Evolutionary conservation across 2,888 invertebrate species (phyloP), one percentile per base, ranked within the genome.

Genomic region (Heliconius aoede): DNA sequence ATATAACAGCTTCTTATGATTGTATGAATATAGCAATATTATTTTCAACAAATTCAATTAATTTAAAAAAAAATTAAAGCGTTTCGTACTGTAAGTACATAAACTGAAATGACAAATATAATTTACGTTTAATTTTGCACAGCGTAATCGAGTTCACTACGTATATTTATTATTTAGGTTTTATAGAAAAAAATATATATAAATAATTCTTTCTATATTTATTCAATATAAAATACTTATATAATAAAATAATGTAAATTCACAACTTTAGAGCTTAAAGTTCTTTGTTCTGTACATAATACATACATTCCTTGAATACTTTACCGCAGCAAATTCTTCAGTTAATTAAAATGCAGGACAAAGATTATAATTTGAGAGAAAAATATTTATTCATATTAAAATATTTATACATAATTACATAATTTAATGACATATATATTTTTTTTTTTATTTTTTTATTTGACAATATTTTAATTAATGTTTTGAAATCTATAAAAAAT

Each of bases 401-500:
- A 74, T 73, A 69, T 40, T 55, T 72, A n/a, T 68, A 76, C 15
- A 74, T 72, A 74, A 67, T n/a, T 32, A 62, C 28, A 79, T 80
- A 62, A 73, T 79, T 76, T 79, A n/a, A n/a, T n/a, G n/a, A n/a
- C n/a, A n/a, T n/a, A n/a, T n/a, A n/a, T n/a, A n/a, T n/a, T n/a
- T n/a, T n/a, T n/a, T n/a, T n/a, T n/a, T n/a, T n/a, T n/a, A n/a
- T n/a, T n/a, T n/a, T n/a, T n/a, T n/a, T n/a, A n/a, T 79, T 80
- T 55, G 67, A 79, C 73, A 73, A 80, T 78, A 80, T 69, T 75
- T 60, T 28, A 78, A 78, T 74, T 76, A 82, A 83, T 80, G 80
- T 73, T 82, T 81, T 83, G 81, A 81, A 85, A 89, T 87, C 84
- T 90, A 89, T 87, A 87, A 88, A 87, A 88, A 87, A 89, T 88